These are phyloP conservation scores for Parapsyche elsis DNA, from an alignment of 1,140 invertebrate species.

Conservation along the genomic window DNA sequence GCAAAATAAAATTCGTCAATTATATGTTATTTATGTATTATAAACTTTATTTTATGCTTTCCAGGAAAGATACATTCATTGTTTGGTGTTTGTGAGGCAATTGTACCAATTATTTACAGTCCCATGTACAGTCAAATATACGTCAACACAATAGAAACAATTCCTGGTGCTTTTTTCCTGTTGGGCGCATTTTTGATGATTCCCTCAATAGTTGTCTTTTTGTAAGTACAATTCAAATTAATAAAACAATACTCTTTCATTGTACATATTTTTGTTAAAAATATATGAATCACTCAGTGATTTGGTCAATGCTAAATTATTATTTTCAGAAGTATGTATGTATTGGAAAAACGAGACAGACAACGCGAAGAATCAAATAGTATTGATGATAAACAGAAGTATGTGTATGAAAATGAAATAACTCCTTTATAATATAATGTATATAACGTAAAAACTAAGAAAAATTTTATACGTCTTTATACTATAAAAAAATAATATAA, in stretches of 20 bases:
- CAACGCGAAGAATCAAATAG: slow-evolving; percentile 31
- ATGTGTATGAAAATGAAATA: slow-evolving; percentile 33
- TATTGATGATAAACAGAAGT: slow-evolving; percentile 37
- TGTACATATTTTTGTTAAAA: neutral
- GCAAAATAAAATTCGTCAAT: too few relatives aligned
- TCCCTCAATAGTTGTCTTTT: slow-evolving; percentile 62
- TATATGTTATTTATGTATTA: too few relatives aligned
- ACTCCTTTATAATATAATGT: slow-evolving; percentile 10
- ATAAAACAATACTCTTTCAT: neutral
- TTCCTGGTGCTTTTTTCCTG: slow-evolving; percentile 65
- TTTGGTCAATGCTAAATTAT: too few relatives aligned
- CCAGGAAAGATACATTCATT: slow-evolving; percentile 71
- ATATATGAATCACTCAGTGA: too few relatives aligned
- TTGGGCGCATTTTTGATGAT: slow-evolving; percentile 63
- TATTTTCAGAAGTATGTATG: slow-evolving; percentile 31
- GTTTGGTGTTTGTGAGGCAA: slow-evolving; percentile 67
- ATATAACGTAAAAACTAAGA: neutral
- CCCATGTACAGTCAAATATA: slow-evolving; percentile 67
- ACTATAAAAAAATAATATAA: too few relatives aligned
- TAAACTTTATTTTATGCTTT: slow-evolving; percentile 52
- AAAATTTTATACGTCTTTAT: neutral
- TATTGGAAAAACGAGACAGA: slow-evolving; percentile 25
- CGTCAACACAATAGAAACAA: slow-evolving; percentile 60
- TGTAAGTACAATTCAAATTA: slow-evolving; percentile 59
- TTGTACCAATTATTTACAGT: slow-evolving; percentile 64